Evolutionary conservation across 2,888 invertebrate species (phyloP), one percentile per base, ranked within the genome.

Genomic region (Pinctada fucata): DNA sequence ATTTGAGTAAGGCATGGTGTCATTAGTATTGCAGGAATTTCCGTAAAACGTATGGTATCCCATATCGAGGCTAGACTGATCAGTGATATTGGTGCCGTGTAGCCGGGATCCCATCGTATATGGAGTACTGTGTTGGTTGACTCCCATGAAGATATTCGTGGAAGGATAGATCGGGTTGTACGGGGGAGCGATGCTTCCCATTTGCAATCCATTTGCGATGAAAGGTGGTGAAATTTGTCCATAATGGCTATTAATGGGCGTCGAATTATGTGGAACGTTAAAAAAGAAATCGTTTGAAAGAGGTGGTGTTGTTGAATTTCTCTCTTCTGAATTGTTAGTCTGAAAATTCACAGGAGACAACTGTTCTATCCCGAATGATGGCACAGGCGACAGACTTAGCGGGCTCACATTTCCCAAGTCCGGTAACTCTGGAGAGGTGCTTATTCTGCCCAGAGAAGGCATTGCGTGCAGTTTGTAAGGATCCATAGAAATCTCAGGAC

Each of bases 341-440:
- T n/a, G n/a, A n/a, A n/a, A n/a, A n/a, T n/a, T n/a, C n/a, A 48
- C 49, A 3, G 63, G 66, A 2, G 66, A 66, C 48, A 50, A 47
- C 6, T 64, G 49, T 51, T 49, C 48, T 8, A 50, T 13, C 13
- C 63, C 72, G 47, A 51, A 45, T 5, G 78, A 70, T 10, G 68
- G 51, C 8, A 74, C 68, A 5, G 80, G 78, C 51, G 80, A 80
- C 8, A 80, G 66, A 48, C 67, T 63, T 5, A 80, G 49, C 2
- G 80, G 78, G 52, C 80, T 80, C 45, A 80, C 77, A 51, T 80
- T 72, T n/a, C 80, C 72, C 2, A 80, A 58, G 64, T 80, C 80
- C 5, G 78, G 78, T 13, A 78, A 51, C 10, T 80, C 80, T 8
- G 80, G 80, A 5, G 80, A 74, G 6, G 70, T 52, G 16, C 67